phyloP scores from a whole-genome alignment of 2,113 vertebrate species.

The Sphyrna mokarran region DNA sequence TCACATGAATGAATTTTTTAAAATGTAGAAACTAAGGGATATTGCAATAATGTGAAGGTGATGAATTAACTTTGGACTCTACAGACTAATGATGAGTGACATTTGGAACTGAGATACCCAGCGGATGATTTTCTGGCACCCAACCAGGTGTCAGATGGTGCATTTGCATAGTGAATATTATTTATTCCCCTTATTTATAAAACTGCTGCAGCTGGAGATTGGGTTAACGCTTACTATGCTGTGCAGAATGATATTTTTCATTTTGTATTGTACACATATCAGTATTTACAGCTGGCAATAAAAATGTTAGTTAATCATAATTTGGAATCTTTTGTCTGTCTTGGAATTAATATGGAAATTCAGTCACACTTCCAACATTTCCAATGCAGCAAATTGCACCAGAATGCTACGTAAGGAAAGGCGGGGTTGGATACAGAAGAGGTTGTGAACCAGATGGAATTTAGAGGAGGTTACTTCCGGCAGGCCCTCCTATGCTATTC shows the following conservation, averaged over 20 bases:
- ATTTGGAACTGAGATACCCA: neutral
- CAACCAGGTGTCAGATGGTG: neutral
- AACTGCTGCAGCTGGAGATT: slow-evolving; percentile 14
- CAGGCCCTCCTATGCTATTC: neutral
- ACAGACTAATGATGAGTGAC: neutral
- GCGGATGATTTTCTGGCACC: neutral
- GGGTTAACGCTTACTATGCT: neutral
- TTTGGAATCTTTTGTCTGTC: neutral
- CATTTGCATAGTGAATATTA: neutral
- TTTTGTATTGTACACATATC: slow-evolving; percentile 28
- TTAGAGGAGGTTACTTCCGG: neutral
- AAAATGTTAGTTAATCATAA: slow-evolving; percentile 7
- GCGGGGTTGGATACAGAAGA: neutral
- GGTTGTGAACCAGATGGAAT: neutral
- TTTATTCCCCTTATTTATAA: slow-evolving; percentile 16
- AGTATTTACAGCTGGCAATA: slow-evolving; percentile 30
- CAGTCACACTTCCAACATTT: neutral
- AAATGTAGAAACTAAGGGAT: neutral
- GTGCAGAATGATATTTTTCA: slow-evolving; percentile 12
- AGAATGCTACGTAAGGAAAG: neutral
- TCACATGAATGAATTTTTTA: too few species aligned
- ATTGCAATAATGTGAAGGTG: neutral
- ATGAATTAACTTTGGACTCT: neutral
- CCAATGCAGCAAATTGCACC: neutral
- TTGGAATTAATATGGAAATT: neutral